phyloP scores from a whole-genome alignment of 2,888 invertebrate genomes.

The Phyllotreta striolata region DNA sequence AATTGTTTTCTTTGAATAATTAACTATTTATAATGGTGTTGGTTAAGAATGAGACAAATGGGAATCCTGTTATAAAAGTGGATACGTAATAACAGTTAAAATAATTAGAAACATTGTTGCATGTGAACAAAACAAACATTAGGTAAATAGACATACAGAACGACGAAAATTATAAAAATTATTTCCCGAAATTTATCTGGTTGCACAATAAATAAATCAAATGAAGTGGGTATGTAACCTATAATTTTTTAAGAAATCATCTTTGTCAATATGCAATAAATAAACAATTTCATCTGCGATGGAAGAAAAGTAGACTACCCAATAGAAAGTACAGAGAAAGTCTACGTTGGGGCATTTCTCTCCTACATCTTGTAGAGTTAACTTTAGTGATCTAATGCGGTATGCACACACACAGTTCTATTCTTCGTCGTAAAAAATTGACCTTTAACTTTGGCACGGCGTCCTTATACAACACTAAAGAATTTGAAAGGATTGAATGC shows the following conservation, averaged over 20 bases:
- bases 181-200: no score
- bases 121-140: no score
- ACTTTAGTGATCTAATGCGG: slow-evolving; percentile 18
- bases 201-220: no score
- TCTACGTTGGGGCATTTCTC: slow-evolving; percentile 18
- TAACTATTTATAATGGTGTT: no score
- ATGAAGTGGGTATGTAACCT: no score
- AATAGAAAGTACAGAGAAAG: slow-evolving; percentile 29
- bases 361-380: slow-evolving; percentile 3
- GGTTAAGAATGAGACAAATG: background rate
- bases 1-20: slow-evolving; percentile 1
- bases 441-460: slow-evolving; percentile 28
- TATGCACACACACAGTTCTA: slow-evolving; percentile 16
- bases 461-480: slow-evolving; percentile 11
- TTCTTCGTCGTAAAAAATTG: slow-evolving; percentile 16
- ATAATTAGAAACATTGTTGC: no score
- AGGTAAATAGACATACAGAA: no score
- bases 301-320: background rate
- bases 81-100: no score
- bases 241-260: background rate
- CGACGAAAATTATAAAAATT: no score
- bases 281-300: slow-evolving; percentile 5
- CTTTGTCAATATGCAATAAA: slow-evolving; percentile 2
- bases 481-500: slow-evolving; percentile 10
- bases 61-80: background rate